Percentiles rank a stretch among this genome's conserved stretches.
These are phyloP conservation scores for Trichogramma dendrolimi DNA, from an alignment of 2,888 invertebrate species.

Conservation along the genomic window DNA sequence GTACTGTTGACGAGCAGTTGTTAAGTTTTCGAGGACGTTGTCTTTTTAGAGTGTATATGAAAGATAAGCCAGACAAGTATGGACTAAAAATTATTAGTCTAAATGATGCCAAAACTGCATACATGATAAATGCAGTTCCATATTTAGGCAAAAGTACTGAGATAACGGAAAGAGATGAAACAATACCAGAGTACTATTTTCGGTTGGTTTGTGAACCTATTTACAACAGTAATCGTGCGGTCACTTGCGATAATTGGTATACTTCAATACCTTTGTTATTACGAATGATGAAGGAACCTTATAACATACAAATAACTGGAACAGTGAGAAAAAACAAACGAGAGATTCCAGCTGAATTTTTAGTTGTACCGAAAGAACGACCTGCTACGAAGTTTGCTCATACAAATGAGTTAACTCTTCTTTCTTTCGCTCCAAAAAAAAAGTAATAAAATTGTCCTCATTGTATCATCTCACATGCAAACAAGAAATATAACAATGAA, in stretches of 20 bases:
- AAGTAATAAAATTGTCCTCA: slow-evolving; percentile 3
- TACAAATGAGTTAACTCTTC: neutral
- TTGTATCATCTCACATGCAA: neutral
- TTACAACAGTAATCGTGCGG: too few relatives aligned
- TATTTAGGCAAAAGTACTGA: too few relatives aligned
- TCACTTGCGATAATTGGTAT: too few relatives aligned
- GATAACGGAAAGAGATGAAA: too few relatives aligned
- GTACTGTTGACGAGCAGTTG: slow-evolving; percentile 40
- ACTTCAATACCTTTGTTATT: slow-evolving; percentile 28
- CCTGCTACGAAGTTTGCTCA: slow-evolving; percentile 7
- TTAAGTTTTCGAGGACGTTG: slow-evolving; percentile 35
- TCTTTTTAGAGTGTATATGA: slow-evolving; percentile 30
- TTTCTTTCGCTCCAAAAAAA: slow-evolving; percentile 6
- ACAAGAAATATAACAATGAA: neutral
- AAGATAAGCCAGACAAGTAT: too few relatives aligned
- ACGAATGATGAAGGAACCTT: slow-evolving; percentile 23
- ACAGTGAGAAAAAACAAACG: slow-evolving; percentile 32
- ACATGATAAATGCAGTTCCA: too few relatives aligned
- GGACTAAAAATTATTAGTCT: too few relatives aligned
- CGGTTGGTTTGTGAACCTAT: too few relatives aligned
- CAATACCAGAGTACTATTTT: too few relatives aligned
- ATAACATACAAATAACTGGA: slow-evolving; percentile 28
- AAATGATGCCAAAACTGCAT: too few relatives aligned
- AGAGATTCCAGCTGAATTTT: slow-evolving; percentile 26
- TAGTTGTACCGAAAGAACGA: slow-evolving; percentile 27